Evolutionary conservation across 2,888 invertebrate genomes (phyloP).

Genomic region (Euspilapteryx auroguttella): DNA sequence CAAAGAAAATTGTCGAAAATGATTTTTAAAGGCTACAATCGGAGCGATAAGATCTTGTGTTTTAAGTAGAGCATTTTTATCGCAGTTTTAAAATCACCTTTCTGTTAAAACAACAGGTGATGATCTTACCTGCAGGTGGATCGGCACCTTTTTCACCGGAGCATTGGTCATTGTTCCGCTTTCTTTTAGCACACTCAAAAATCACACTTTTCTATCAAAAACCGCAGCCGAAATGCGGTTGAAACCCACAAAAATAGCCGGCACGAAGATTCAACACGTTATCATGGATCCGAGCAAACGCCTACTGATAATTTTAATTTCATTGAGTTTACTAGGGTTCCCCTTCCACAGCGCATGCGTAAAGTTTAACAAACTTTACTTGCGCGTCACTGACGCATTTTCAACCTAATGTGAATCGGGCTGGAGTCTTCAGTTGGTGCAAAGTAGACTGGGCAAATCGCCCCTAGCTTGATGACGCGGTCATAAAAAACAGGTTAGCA

Average conservation of each 20-base stretch:
- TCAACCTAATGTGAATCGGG: no score
- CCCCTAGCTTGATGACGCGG: no score
- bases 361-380: no score
- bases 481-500: no score
- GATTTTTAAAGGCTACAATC: no score
- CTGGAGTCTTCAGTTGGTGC: no score
- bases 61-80: no score
- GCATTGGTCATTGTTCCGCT: constrained; percentile 66
- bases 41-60: no score
- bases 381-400: no score
- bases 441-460: no score
- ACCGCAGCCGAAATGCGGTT: constrained; percentile 29
- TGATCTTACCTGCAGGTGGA: constrained; percentile 82
- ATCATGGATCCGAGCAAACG: constrained; percentile 17
- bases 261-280: constrained; percentile 11
- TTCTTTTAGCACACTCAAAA: constrained; percentile 10
- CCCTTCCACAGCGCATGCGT: constrained; percentile 47
- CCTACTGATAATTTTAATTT: constrained; percentile 29
- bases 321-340: constrained; percentile 31
- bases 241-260: constrained; percentile 17
- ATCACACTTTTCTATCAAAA: constrained; percentile 27
- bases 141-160: constrained; percentile 93
- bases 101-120: constrained; percentile 39
- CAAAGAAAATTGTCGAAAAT: no score
- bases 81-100: no score